phyloP scores from a whole-genome alignment of 2,113 vertebrate genomes.

The Perognathus longimembris region DNA sequence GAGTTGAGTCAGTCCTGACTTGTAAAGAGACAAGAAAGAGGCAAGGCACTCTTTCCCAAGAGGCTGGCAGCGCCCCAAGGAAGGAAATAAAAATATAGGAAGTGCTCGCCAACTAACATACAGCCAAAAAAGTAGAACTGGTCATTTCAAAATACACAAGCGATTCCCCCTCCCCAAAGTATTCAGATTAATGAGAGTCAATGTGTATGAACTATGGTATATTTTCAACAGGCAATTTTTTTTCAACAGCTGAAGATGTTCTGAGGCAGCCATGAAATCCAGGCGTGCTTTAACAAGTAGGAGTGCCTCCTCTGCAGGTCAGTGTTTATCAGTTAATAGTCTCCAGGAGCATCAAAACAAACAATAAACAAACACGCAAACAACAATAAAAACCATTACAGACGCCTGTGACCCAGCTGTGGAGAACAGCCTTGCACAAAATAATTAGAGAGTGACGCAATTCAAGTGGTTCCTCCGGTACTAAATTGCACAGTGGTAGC shows the following conservation, averaged over 20 bases:
- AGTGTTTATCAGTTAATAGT: constrained; percentile 58
- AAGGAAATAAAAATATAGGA: constrained; percentile 68
- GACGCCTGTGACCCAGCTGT: constrained; percentile 67
- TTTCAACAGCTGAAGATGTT: background rate
- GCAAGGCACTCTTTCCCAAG: constrained; percentile 18
- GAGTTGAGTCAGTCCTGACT: constrained; percentile 71
- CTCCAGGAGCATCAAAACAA: constrained; percentile 67
- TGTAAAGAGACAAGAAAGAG: constrained; percentile 84
- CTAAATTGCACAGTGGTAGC: constrained; percentile 47
- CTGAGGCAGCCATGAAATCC: constrained; percentile 23
- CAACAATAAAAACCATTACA: constrained; percentile 61
- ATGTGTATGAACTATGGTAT: background rate
- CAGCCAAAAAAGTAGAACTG: constrained; percentile 40
- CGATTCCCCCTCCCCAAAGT: background rate
- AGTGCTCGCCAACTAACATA: constrained; percentile 59
- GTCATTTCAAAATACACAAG: constrained; percentile 52
- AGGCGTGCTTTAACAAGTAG: constrained; percentile 35
- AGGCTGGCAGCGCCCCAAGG: constrained; percentile 53
- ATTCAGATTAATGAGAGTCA: constrained; percentile 20
- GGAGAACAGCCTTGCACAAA: constrained; percentile 57
- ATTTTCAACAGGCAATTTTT: background rate
- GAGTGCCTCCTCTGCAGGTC: constrained; percentile 26
- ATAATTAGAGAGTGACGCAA: constrained; percentile 74
- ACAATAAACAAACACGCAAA: constrained; percentile 72
- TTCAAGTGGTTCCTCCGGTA: constrained; percentile 26